A percentile compares a stretch with the other conserved stretches of the same genome.
Conservation (phyloP, 2,888 invertebrate species). For the Eristalis tenax region DNA sequence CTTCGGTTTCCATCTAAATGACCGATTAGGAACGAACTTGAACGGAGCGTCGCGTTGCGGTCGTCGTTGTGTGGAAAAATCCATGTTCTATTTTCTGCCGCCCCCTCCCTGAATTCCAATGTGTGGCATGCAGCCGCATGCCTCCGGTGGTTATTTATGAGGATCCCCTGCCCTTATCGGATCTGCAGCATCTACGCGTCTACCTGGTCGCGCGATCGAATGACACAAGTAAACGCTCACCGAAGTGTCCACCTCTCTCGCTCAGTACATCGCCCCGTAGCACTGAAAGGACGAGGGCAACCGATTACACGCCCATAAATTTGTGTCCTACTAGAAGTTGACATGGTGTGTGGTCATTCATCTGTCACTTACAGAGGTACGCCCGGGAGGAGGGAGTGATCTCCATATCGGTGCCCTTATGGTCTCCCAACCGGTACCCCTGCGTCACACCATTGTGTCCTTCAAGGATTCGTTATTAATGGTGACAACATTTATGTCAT, state of each 20-base stretch:
- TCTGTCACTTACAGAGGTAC: slow-evolving; percentile 61
- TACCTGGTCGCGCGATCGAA: slow-evolving; percentile 53
- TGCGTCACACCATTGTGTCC: slow-evolving; percentile 43
- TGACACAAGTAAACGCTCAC: slow-evolving; percentile 54
- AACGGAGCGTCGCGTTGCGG: slow-evolving; percentile 9
- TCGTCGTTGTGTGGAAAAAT: background rate
- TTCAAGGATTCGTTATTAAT: slow-evolving; percentile 51
- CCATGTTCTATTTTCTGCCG: background rate
- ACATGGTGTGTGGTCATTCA: slow-evolving; percentile 71
- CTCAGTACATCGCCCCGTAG: background rate
- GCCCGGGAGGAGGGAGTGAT: slow-evolving; percentile 56
- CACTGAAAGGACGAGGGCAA: slow-evolving; percentile 45
- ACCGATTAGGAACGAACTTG: slow-evolving; percentile 50
- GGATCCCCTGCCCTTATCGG: slow-evolving; percentile 33
- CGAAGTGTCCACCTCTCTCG: slow-evolving; percentile 49
- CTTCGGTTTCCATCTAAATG: slow-evolving; percentile 32
- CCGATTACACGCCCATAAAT: slow-evolving; percentile 71
- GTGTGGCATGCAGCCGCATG: slow-evolving; percentile 56
- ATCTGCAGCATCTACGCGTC: slow-evolving; percentile 33
- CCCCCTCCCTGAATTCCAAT: slow-evolving; percentile 1
- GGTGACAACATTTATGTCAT: slow-evolving; percentile 51
- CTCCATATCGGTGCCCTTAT: slow-evolving; percentile 15
- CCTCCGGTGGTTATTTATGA: slow-evolving; percentile 55
- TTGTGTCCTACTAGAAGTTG: slow-evolving; percentile 56
- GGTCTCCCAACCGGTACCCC: background rate